A percentile compares a stretch with the other conserved stretches of the same genome.
Evolutionary conservation across 2,113 vertebrate genomes (phyloP).

Genomic region (Pluvianellus socialis): DNA sequence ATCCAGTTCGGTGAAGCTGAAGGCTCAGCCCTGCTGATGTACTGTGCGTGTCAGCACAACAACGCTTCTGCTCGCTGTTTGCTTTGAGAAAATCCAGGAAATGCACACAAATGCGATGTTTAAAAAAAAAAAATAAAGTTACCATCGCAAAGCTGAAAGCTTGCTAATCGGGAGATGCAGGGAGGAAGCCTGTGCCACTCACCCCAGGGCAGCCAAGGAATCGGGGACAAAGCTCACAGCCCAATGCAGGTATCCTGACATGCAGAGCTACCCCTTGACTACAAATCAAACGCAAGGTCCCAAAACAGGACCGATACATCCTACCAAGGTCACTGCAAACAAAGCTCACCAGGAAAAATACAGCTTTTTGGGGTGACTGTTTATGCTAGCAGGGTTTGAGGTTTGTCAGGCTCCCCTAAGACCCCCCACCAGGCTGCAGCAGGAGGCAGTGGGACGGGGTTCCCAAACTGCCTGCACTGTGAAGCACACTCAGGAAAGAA

Average conservation of each 20-base stretch:
- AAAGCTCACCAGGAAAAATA: background rate
- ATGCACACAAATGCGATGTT: background rate
- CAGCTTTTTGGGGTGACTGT: background rate
- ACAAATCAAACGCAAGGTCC: background rate
- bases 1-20: background rate
- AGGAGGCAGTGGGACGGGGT: background rate
- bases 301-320: background rate
- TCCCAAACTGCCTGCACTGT: background rate
- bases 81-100: background rate
- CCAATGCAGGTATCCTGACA: accelerated
- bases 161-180: background rate
- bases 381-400: background rate
- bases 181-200: background rate
- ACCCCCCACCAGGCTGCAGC: background rate
- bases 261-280: background rate
- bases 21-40: background rate
- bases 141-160: background rate
- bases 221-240: accelerated
- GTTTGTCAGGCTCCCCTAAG: background rate
- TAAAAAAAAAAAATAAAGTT: background rate
- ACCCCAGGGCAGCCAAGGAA: background rate
- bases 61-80: background rate
- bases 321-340: background rate
- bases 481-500: background rate
- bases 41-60: background rate